Percentiles rank a stretch among this genome's conserved stretches.
Evolutionary conservation across 2,888 invertebrate genomes (phyloP).

Genomic region (Macaria liturata): DNA sequence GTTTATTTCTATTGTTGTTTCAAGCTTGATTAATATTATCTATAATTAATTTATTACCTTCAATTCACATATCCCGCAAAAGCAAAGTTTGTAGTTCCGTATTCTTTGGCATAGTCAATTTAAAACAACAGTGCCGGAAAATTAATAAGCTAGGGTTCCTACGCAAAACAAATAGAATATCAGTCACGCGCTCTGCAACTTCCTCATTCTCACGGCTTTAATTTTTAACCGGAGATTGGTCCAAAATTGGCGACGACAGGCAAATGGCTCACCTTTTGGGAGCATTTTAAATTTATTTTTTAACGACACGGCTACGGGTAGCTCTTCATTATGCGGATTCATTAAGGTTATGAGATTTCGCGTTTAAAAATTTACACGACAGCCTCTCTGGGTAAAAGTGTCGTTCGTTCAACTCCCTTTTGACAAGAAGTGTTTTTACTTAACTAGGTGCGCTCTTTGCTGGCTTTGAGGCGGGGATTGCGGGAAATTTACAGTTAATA

Average conservation of each 20-base stretch:
- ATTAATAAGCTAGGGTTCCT: too few relatives aligned
- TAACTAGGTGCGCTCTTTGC: background rate
- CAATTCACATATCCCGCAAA: too few relatives aligned
- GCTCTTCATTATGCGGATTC: constrained; percentile 11
- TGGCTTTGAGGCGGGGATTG: background rate
- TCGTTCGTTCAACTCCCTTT: background rate
- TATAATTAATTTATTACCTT: too few relatives aligned
- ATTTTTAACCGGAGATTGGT: constrained; percentile 27
- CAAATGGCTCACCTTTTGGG: constrained; percentile 10
- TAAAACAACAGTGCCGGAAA: too few relatives aligned
- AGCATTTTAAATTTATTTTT: constrained; percentile 14
- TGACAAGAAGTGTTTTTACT: background rate
- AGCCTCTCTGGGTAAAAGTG: background rate
- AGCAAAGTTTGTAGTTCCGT: too few relatives aligned
- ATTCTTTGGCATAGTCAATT: too few relatives aligned
- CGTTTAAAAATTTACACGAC: constrained; percentile 9
- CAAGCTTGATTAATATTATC: too few relatives aligned
- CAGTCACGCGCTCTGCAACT: too few relatives aligned
- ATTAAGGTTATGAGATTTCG: constrained; percentile 11
- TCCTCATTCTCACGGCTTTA: constrained; percentile 1
- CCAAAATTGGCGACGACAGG: constrained; percentile 15
- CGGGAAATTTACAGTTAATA: too few relatives aligned
- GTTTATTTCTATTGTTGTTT: too few relatives aligned
- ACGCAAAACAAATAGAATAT: too few relatives aligned
- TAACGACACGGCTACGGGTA: constrained; percentile 6